Base-by-base conservation (phyloP, 2,113 vertebrate genomes). In the Trematocara stigmaticum region DNA sequence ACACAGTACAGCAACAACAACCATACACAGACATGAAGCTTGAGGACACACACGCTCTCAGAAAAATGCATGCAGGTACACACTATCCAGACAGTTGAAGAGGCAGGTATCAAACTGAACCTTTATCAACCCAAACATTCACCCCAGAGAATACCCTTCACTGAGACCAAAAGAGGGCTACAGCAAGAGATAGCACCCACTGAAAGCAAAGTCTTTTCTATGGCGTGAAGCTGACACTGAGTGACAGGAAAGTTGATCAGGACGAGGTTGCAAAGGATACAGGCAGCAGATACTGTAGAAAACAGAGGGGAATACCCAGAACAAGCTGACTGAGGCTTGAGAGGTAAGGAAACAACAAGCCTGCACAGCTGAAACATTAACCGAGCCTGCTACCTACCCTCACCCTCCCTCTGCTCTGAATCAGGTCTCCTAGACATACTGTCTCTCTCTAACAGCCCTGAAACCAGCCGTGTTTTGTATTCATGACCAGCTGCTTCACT, bases 101-200 rank as follows among this genome's bases (percentile, higher is more conserved):
- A 92, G 91, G 92, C 90, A 91, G 89, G 91, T 92, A 93, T 93
- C 89, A 90, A 89, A 78, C 61, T 86, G 89, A 87, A 89, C 82
- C 88, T 91, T 92, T 92, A 93, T 95, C 93, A 92, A 93, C 85
- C 83, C 87, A 92, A 94, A 93, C 89, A 94, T 89, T 93, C 87
- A 86, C 94, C 93, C 92, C 90, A 90, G 92, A 94, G 92, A 94
- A 94, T 89, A 93, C 88, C 89, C 91, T 95, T 96, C 92, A 94
- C 92, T 89, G 93, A 94, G 92, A 92, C 92, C 94, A 93, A 93
- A 90, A 66, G 82, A 80, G 57, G 66, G 85, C 87, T 84, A 71
- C 34, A 56, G 82, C 69, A 79, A 64, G 34, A 91, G 88, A 95
- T 90, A 89, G 80, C 9, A 10, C 83, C 52, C 56, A 38, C 38